A percentile compares a stretch with the other conserved stretches of the same genome.
phyloP scores from a whole-genome alignment of 2,113 vertebrate species.

The Myrmophylax atrothorax region DNA sequence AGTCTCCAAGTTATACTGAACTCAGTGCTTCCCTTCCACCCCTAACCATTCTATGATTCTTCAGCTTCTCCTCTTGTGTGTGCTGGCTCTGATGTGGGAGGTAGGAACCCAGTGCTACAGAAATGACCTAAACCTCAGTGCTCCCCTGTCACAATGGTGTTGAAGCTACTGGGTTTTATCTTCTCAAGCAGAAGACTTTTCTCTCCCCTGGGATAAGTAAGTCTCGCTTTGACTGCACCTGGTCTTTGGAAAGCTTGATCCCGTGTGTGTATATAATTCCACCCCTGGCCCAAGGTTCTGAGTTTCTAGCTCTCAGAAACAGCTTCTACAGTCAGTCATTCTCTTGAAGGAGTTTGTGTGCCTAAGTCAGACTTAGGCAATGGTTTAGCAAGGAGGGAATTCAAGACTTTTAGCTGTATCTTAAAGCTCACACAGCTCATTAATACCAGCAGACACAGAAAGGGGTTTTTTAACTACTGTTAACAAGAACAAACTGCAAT shows the following conservation, averaged over 20 bases:
- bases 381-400: neutral
- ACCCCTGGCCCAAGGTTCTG: neutral
- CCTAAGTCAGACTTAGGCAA: neutral
- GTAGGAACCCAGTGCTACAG: neutral
- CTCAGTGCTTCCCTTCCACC: neutral
- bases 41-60: neutral
- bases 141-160: neutral
- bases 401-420: neutral
- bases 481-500: neutral
- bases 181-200: neutral
- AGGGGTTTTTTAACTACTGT: neutral
- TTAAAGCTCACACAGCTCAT: neutral
- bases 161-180: neutral
- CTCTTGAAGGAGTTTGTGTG: neutral
- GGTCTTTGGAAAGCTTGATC: neutral
- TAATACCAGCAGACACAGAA: neutral
- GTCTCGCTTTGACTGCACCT: neutral
- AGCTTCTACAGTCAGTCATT: neutral
- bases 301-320: neutral
- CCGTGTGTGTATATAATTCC: fast-evolving
- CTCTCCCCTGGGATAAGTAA: neutral
- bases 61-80: neutral
- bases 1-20: neutral
- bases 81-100: neutral
- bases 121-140: neutral